Base-by-base conservation (phyloP, 2,113 vertebrate species). In the Gambusia affinis region DNA sequence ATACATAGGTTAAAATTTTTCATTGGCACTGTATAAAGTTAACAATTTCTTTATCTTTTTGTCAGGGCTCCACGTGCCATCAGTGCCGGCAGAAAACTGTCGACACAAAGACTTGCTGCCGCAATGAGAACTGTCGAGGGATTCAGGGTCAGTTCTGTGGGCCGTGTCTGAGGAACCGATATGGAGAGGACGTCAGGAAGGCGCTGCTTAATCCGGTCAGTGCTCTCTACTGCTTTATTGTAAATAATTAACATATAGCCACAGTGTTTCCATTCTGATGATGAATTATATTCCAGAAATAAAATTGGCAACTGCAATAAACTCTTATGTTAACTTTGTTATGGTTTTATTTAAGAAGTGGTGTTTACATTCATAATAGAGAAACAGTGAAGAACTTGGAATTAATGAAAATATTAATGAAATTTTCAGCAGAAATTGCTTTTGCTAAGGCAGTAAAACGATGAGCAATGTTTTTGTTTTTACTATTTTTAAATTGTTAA, bases 71-170 rank as follows among this genome's bases (percentile, higher is more conserved):
- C 42, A 95, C 95, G 0, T 95, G 95, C 74, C 95, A 95, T 74
- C 95, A 95, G 82, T 95, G 95, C 82, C 88, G 95, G 0, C 95
- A 95, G 91, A 95, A 95, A 81, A 95, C 95, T 0, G 31, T 74
- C 0, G 95, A 95, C 88, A 94, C 93, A 0, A 95, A 95, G 88
- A 95, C 95, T 4, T 93, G 88, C 78, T 95, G 95, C 76, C 93
- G 94, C 60, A 92, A 76, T 0, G 87, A 88, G 29, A 87, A 83
- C n/a, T 95, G 95, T 42, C 89, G 82, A 0, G 95, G 95, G 30
- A 88, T 95, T 69, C 87, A 83, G 73, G 95, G 95, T 28, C 94
- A 95, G 86, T 95, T 95, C 89, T 95, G 95, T 30, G 95, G 94
- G 5, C 94, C 94, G 0, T 95, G 95, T 63, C 85, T 95, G 72